A percentile compares a stretch with the other conserved stretches of the same genome.
These are phyloP conservation scores for Thumatha senex DNA, from an alignment of 2,888 invertebrate species.

Conservation along the genomic window DNA sequence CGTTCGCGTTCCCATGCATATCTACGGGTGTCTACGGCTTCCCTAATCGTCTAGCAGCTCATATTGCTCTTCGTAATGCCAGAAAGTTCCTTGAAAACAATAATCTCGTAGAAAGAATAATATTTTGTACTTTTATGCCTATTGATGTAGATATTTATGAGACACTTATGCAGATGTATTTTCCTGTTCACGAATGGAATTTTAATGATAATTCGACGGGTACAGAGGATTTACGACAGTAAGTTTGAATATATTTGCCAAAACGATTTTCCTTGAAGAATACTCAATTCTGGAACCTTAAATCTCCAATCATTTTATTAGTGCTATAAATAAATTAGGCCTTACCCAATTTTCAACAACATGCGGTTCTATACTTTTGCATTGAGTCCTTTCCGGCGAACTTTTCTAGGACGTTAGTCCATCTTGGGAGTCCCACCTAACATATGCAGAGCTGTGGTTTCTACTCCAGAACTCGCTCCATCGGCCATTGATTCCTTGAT, in stretches of 20 bases:
- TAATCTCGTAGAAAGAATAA: constrained; percentile 86
- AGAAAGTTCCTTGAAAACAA: constrained; percentile 85
- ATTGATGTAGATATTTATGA: constrained; percentile 89
- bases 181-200: constrained; percentile 80
- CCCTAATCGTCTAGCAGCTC: constrained; percentile 90
- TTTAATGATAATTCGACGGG: constrained; percentile 29
- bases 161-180: constrained; percentile 87
- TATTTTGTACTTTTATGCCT: constrained; percentile 91
- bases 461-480: no score
- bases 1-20: constrained; percentile 94
- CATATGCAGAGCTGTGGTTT: no score
- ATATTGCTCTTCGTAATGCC: constrained; percentile 87
- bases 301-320: no score
- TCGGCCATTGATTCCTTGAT: no score
- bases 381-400: no score
- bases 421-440: no score
- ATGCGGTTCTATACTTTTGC: no score
- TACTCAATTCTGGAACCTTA: not conserved
- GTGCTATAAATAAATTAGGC: no score
- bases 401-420: no score
- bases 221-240: not conserved
- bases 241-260: not conserved
- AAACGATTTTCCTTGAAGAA: not conserved
- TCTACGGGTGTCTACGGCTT: constrained; percentile 97
- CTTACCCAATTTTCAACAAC: no score